Base-by-base conservation (phyloP, 2,113 vertebrate genomes). In the Oenanthe melanoleuca region DNA sequence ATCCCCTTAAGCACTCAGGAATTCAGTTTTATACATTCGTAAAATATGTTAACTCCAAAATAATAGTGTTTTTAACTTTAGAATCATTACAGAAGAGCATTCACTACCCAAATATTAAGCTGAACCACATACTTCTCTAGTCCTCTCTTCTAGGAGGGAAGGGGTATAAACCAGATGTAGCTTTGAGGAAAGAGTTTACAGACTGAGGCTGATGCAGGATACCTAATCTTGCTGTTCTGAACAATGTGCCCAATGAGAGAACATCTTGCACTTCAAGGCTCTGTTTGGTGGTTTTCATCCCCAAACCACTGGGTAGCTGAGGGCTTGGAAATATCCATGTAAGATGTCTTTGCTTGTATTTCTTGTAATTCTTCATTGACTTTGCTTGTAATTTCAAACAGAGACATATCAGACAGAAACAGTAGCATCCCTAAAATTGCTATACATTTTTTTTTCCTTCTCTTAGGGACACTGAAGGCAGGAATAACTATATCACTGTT, bases 1-100 rank as follows among this genome's bases (percentile, higher is more conserved):
- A 94, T 80, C 77, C 57, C 85, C 79, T 90, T 60, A 50, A 86
- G 92, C 88, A 71, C 67, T 73, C 56, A 80, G 75, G 44, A 94
- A 88, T 74, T 66, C 40, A 59, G 17, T 66, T 96, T 92, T 67
- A 70, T 57, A 73, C 14, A 83, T 55, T 64, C 86, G 37, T 67
- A 52, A 88, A 96, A 67, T 44, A 93, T 2, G 6, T 37, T 57
- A n/a, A 80, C 38, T 80, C 60, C 61, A 90, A 88, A 93, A 70
- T 40, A 49, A 83, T 26, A 73, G 29, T 26, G 3, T 0, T 19
- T 93, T 83, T 25, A 73, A 86, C 64, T 57, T 42, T 24, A 85
- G 29, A 95, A 33, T 64, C 24, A 64, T 33, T 61, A 57, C 6
- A 50, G 53, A 87, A 91, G 52, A 79, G 8, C 31, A 44, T 33